Evolutionary conservation across 2,113 vertebrate species (phyloP).

Genomic region (Choloepus hoffmanni): DNA sequence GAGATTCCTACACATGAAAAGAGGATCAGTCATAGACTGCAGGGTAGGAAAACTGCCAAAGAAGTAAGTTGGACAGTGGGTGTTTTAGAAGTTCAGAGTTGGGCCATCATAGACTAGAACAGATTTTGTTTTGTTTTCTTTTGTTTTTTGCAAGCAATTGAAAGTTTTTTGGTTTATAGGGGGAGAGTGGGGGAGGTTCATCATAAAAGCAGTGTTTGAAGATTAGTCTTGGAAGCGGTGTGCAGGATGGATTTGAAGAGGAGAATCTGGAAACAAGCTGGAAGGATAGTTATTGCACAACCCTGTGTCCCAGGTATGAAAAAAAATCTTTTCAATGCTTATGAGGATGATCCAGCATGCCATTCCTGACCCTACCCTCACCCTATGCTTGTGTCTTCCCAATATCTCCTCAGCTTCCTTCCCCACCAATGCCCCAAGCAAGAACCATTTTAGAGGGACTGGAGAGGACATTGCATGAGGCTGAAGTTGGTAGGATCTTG

Average conservation of each 20-base stretch:
- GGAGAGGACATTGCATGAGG: no score
- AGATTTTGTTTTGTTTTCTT: not conserved
- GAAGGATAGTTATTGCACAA: not conserved
- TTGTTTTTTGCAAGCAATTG: not conserved
- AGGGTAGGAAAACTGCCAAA: not conserved
- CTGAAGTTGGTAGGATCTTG: fast-evolving
- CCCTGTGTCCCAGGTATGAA: not conserved
- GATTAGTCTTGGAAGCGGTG: not conserved
- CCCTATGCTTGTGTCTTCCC: fast-evolving
- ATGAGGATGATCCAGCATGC: not conserved
- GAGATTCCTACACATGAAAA: not conserved
- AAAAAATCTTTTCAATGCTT: not conserved
- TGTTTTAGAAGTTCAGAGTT: conserved; percentile 6
- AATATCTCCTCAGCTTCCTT: not conserved
- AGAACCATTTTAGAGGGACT: not conserved
- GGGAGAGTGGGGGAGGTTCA: not conserved
- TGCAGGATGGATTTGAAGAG: not conserved
- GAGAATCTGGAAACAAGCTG: not conserved
- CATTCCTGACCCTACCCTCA: not conserved
- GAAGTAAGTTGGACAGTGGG: not conserved
- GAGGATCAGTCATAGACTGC: not conserved
- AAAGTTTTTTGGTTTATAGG: not conserved
- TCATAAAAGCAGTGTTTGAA: not conserved
- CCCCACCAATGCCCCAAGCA: not conserved
- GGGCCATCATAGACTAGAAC: not conserved